Evolutionary conservation across 2,888 invertebrate species (phyloP).

Genomic region (Brachynemurus nebulosus): DNA sequence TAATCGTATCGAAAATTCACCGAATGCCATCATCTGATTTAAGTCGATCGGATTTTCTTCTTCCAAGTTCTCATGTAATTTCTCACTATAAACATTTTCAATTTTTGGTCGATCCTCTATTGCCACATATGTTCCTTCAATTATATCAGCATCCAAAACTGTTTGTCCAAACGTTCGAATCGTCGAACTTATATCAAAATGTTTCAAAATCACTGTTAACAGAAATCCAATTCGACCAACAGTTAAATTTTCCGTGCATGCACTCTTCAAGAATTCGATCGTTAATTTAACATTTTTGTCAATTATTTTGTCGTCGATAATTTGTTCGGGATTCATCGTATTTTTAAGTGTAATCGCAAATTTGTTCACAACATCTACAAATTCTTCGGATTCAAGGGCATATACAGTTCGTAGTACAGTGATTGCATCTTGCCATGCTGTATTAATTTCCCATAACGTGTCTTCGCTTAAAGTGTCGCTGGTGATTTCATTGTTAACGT

Average conservation of each 20-base stretch:
- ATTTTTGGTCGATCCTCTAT: background rate
- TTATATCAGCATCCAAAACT: constrained; percentile 4
- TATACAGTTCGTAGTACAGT: constrained; percentile 22
- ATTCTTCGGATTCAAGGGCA: constrained; percentile 17
- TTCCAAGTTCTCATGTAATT: background rate
- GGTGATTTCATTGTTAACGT: constrained; percentile 28
- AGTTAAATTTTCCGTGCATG: background rate
- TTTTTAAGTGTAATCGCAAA: constrained; percentile 26
- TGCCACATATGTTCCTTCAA: constrained; percentile 1
- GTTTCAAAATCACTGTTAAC: constrained; percentile 1
- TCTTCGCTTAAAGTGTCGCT: constrained; percentile 31
- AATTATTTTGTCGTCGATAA: background rate
- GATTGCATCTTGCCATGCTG: constrained; percentile 43
- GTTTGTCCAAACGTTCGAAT: background rate
- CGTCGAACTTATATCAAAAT: background rate
- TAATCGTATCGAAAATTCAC: constrained; percentile 22
- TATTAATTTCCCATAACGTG: constrained; percentile 40
- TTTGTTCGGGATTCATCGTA: constrained; percentile 20
- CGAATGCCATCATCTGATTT: background rate
- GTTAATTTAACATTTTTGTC: constrained; percentile 4
- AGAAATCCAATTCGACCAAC: background rate
- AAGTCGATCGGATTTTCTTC: background rate
- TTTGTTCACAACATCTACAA: constrained; percentile 24
- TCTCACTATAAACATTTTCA: background rate
- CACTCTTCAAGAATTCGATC: background rate